These are phyloP conservation scores for Odontesthes bonariensis DNA, from an alignment of 2,113 vertebrate species.

Conservation along the genomic window DNA sequence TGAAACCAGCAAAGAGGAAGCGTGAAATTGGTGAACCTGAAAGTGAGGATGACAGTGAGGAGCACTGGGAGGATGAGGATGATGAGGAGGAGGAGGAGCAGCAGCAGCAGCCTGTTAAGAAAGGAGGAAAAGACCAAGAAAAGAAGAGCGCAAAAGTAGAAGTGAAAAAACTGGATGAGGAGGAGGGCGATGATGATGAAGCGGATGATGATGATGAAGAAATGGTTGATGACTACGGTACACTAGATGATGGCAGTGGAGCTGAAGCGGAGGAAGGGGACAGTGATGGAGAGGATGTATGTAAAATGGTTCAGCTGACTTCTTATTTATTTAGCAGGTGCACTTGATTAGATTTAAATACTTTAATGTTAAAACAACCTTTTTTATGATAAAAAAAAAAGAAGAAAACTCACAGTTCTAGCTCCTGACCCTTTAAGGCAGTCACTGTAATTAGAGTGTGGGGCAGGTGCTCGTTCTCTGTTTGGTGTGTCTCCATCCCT, in stretches of 20 bases:
- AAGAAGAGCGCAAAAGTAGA: conserved; percentile 52
- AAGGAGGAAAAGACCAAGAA: conserved; percentile 38
- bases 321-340: neutral
- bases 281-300: conserved; percentile 81
- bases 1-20: conserved; percentile 84
- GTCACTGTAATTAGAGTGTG: neutral
- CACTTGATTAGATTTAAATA: neutral
- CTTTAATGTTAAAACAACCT: too few species aligned
- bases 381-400: too few species aligned
- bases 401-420: too few species aligned
- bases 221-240: conserved; percentile 91
- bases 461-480: neutral
- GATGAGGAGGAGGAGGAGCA: conserved; percentile 67
- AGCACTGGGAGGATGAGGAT: conserved; percentile 80
- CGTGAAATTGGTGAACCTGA: conserved; percentile 72
- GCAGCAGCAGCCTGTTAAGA: conserved; percentile 25
- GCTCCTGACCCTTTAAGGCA: neutral
- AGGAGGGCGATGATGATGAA: fast-evolving
- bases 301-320: conserved; percentile 10
- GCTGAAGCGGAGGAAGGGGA: conserved; percentile 67
- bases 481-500: too few species aligned
- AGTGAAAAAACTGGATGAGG: conserved; percentile 18
- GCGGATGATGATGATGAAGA: conserved; percentile 79
- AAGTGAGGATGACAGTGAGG: conserved; percentile 80
- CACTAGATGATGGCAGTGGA: conserved; percentile 71